Percentiles rank a stretch among this genome's conserved stretches.
These are phyloP conservation scores for Calliphora vomitoria DNA, from an alignment of 2,888 invertebrate genomes.

Conservation along the genomic window DNA sequence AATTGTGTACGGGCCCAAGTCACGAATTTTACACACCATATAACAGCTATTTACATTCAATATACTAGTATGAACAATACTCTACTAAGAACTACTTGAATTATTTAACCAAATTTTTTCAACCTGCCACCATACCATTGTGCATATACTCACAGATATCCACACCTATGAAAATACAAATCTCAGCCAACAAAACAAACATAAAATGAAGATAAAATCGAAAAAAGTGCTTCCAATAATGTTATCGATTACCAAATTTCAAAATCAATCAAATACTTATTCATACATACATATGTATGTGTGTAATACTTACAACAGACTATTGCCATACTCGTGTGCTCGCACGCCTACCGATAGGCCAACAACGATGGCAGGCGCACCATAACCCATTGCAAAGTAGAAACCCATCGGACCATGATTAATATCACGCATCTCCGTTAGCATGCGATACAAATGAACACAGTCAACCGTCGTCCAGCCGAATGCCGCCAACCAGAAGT, in stretches of 20 bases:
- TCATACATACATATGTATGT: neutral
- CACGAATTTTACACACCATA: too few relatives aligned
- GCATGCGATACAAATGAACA: constrained; percentile 95
- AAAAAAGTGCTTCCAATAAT: neutral
- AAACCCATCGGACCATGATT: constrained; percentile 97
- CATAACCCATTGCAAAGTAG: constrained; percentile 96
- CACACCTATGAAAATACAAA: neutral
- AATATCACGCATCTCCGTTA: constrained; percentile 97
- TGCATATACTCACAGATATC: neutral
- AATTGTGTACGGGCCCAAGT: too few relatives aligned
- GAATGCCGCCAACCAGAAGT: constrained; percentile 95
- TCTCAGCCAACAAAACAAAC: too few relatives aligned
- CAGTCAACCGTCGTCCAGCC: constrained; percentile 97
- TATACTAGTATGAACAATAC: too few relatives aligned
- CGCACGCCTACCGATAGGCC: constrained; percentile 96
- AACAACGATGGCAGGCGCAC: constrained; percentile 95
- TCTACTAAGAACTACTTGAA: too few relatives aligned
- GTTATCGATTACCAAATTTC: constrained; percentile 13
- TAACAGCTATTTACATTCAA: too few relatives aligned
- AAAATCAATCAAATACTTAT: constrained; percentile 36
- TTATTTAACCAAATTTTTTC: too few relatives aligned
- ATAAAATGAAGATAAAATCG: too few relatives aligned
- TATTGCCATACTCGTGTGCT: constrained; percentile 97
- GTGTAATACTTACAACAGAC: constrained; percentile 91
- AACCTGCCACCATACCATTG: too few relatives aligned